A percentile compares a stretch with the other conserved stretches of the same genome.
These are phyloP conservation scores for Orthosia gracilis DNA, from an alignment of 2,888 invertebrate species.

Conservation along the genomic window DNA sequence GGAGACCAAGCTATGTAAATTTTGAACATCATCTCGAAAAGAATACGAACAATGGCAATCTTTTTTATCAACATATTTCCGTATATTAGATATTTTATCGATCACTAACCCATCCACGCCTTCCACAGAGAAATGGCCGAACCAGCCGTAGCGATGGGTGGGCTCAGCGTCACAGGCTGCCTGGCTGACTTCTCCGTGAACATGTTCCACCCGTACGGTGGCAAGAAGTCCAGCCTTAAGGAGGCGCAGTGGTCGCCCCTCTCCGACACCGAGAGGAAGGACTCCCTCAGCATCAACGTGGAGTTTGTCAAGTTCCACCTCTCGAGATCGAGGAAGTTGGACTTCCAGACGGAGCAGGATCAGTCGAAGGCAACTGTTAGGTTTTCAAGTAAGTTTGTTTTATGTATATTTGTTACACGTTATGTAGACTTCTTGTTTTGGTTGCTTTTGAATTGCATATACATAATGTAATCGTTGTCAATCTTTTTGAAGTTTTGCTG, in stretches of 20 bases:
- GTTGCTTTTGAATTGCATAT: too few species aligned
- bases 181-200: constrained; percentile 99
- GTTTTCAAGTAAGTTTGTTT: constrained; percentile 93
- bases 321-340: constrained; percentile 97
- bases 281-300: constrained; percentile 98
- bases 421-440: too few species aligned
- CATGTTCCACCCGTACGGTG: constrained; percentile 99
- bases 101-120: not conserved
- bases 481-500: too few species aligned
- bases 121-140: constrained; percentile 90
- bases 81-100: not conserved
- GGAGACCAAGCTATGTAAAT: too few species aligned
- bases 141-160: constrained; percentile 94
- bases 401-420: too few species aligned
- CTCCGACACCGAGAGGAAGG: constrained; percentile 97
- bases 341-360: constrained; percentile 93
- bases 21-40: too few species aligned
- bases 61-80: too few species aligned
- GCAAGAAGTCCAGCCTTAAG: constrained; percentile 94
- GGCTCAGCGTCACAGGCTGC: constrained; percentile 98
- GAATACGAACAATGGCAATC: too few species aligned
- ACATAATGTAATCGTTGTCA: too few species aligned
- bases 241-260: constrained; percentile 96
- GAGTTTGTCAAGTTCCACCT: constrained; percentile 99
- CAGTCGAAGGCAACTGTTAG: constrained; percentile 96